Base-by-base conservation (phyloP, 1,140 invertebrate genomes). In the Schlechtendalia chinensis region DNA sequence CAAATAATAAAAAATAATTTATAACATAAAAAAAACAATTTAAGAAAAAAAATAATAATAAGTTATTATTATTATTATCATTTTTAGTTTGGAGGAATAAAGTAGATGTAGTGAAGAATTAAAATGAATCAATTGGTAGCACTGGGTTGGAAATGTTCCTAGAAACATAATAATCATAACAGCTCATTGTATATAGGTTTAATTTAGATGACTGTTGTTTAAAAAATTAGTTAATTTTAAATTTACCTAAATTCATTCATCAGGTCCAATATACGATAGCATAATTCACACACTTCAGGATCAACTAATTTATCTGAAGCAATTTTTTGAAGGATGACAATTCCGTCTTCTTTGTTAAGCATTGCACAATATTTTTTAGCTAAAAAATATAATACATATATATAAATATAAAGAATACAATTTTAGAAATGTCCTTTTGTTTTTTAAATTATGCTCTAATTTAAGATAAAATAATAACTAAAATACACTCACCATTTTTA, bases 301-400 rank as follows among this genome's bases (percentile, higher is more conserved):
- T 88, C 84, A 6, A 87, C 84, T 61, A 86, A 81, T 54, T 81
- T 72, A 74, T 86, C 83, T 6, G 83, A 81, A 58, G 85, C 82
- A 75, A 90, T 83, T 45, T 85, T 84, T 80, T 86, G 85, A 32
- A 93, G 83, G 50, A 91, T 88, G 24, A 85, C 84, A 50, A 88
- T 86, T 22, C 91, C 91, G 59, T 89, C 88, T 84, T 93, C 91
- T 82, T 89, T 88, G 53, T 89, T 85, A 58, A 93, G 84, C 91
- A 93, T 92, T 71, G 88, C 87, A 84, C 91, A 93, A 83, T 93
- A 93, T 12, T 91, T 87, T 84, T 90, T 90, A 10, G 91, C 91
- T 93, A 85, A 82, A 88, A 88, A 83, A 63, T 82, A 82, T 79
- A 53, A 81, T 81, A 82, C 80, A 67, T 81, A 81, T n/a, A 69